Evolutionary conservation across 1,140 invertebrate species (phyloP).

Genomic region (Asobara japonica): DNA sequence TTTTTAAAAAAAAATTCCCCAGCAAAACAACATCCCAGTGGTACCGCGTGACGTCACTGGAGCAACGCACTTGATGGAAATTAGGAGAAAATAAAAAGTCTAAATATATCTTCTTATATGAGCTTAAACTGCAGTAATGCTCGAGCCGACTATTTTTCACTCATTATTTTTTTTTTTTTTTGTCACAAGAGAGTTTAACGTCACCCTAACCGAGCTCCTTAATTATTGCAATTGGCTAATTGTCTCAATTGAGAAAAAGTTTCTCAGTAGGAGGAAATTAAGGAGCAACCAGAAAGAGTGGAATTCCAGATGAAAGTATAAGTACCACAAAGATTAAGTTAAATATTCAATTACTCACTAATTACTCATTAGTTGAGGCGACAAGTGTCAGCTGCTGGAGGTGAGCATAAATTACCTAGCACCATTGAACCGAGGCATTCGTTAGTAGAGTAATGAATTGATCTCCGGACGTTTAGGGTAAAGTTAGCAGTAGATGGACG

Average conservation of each 20-base stretch:
- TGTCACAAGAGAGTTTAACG: neutral
- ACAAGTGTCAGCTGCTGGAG: neutral
- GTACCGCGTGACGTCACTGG: too few species aligned
- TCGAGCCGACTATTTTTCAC: neutral
- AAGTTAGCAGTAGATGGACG: too few species aligned
- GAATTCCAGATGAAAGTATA: neutral
- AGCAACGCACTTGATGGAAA: too few species aligned
- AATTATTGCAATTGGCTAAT: slow-evolving; percentile 59
- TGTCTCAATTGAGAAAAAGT: slow-evolving; percentile 58
- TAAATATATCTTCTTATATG: neutral
- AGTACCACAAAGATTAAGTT: neutral
- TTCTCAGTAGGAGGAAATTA: slow-evolving; percentile 44
- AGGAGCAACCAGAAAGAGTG: slow-evolving; percentile 38
- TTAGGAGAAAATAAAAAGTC: too few species aligned
- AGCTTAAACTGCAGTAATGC: neutral
- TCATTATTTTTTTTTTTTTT: neutral
- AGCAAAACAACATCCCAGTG: too few species aligned
- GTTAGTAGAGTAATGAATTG: neutral
- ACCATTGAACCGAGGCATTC: neutral
- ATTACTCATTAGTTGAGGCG: too few species aligned
- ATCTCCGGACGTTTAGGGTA: too few species aligned
- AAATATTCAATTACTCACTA: neutral
- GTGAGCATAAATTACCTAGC: neutral
- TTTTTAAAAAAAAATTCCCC: neutral
- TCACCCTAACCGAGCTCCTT: slow-evolving; percentile 36